A percentile compares a stretch with the other conserved stretches of the same genome.
Conservation (phyloP, 2,113 vertebrate species). For the Dipodomys spectabilis region DNA sequence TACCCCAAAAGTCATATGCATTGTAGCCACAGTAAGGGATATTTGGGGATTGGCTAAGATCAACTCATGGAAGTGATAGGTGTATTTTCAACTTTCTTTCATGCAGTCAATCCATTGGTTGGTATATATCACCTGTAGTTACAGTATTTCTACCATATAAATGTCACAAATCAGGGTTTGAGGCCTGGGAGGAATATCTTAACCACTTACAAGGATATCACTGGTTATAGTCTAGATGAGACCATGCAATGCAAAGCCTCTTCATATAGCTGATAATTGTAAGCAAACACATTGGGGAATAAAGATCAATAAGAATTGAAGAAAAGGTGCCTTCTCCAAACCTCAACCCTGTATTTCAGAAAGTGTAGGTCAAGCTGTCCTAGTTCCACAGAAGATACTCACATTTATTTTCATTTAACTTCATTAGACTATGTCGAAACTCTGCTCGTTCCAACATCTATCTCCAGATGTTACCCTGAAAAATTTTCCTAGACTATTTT, state of each 20-base stretch:
- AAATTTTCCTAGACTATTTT: neutral
- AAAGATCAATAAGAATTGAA: neutral
- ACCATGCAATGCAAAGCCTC: neutral
- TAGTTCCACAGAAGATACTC: neutral
- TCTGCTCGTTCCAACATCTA: neutral
- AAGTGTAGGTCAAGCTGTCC: neutral
- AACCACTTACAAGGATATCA: neutral
- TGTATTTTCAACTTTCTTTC: conserved; percentile 19
- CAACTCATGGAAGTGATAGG: neutral
- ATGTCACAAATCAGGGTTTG: neutral
- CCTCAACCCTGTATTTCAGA: neutral
- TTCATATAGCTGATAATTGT: neutral
- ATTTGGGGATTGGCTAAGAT: neutral
- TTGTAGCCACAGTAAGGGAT: neutral
- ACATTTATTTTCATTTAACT: neutral
- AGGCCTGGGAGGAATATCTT: neutral
- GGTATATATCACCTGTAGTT: neutral
- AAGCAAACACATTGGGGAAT: neutral
- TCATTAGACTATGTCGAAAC: conserved; percentile 34
- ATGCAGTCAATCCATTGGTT: neutral
- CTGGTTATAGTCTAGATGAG: neutral
- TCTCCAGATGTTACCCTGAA: neutral
- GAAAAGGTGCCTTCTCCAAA: neutral
- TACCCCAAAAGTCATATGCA: neutral
- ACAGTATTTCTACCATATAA: neutral